phyloP scores from a whole-genome alignment of 2,888 invertebrate species.

The Emmelina monodactyla region DNA sequence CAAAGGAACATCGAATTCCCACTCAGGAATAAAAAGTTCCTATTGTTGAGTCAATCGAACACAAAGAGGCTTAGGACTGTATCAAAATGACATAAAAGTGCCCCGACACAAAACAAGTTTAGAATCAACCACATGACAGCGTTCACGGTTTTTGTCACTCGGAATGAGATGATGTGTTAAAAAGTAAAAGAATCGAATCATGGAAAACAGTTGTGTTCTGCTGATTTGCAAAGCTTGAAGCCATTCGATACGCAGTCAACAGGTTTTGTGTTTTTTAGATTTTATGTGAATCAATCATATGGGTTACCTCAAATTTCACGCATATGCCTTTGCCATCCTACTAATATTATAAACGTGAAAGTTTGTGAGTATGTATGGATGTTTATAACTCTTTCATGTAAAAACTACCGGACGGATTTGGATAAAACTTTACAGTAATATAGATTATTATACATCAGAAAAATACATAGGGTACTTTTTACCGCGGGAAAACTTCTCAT shows the following conservation, averaged over 20 bases:
- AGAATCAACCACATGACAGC: conserved; percentile 51
- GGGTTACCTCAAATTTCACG: conserved; percentile 13
- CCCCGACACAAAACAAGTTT: conserved; percentile 44
- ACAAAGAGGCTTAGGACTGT: conserved; percentile 56
- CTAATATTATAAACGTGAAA: too few relatives aligned
- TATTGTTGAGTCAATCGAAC: conserved; percentile 38
- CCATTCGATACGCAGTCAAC: conserved; percentile 30
- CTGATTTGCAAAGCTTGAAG: conserved; percentile 32
- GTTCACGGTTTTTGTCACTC: conserved; percentile 30
- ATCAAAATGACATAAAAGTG: conserved; percentile 65
- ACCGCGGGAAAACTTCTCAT: too few relatives aligned
- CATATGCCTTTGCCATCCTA: neutral
- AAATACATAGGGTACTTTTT: too few relatives aligned
- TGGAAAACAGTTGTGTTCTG: conserved; percentile 36
- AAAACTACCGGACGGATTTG: too few relatives aligned
- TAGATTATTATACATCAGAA: too few relatives aligned
- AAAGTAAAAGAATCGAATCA: conserved; percentile 51
- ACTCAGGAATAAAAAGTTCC: conserved; percentile 46
- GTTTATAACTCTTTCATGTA: too few relatives aligned
- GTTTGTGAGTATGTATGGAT: too few relatives aligned
- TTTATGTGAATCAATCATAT: conserved; percentile 8
- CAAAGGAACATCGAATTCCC: conserved; percentile 33
- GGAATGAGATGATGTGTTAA: conserved; percentile 64
- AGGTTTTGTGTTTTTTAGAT: conserved; percentile 20
- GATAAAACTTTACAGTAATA: too few relatives aligned